Conservation (phyloP, 2,113 vertebrate species). For the Crotalus helleri region DNA sequence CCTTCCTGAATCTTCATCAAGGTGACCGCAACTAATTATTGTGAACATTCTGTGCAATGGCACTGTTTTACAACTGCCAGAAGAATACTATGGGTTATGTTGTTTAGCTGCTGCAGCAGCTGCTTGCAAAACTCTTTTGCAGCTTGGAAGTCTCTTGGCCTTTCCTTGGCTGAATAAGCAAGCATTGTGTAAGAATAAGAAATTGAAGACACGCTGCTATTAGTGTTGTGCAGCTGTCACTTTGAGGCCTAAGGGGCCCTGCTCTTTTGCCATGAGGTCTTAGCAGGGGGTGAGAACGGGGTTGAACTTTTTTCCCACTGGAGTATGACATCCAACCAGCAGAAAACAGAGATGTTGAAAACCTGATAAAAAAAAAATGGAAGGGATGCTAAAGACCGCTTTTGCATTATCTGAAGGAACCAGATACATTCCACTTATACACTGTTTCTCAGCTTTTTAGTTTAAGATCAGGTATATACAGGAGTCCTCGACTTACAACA, state of each 20-base stretch:
- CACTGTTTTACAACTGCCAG: background rate
- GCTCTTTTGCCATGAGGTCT: background rate
- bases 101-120: background rate
- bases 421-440: background rate
- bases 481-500: background rate
- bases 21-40: background rate
- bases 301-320: background rate
- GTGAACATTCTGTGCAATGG: background rate
- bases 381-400: background rate
- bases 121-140: background rate
- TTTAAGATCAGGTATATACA: background rate
- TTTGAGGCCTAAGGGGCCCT: background rate
- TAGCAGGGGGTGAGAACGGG: background rate
- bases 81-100: background rate
- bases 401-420: background rate
- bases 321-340: background rate
- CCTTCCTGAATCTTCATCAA: background rate
- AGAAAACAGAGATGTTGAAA: background rate
- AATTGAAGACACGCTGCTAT: background rate
- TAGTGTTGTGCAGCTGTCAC: background rate
- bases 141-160: background rate
- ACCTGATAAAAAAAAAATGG: background rate
- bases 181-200: background rate
- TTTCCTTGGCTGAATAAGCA: background rate
- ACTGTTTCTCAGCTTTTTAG: background rate